Conservation (phyloP, 1,140 invertebrate species). For the Papilio polyxenes region DNA sequence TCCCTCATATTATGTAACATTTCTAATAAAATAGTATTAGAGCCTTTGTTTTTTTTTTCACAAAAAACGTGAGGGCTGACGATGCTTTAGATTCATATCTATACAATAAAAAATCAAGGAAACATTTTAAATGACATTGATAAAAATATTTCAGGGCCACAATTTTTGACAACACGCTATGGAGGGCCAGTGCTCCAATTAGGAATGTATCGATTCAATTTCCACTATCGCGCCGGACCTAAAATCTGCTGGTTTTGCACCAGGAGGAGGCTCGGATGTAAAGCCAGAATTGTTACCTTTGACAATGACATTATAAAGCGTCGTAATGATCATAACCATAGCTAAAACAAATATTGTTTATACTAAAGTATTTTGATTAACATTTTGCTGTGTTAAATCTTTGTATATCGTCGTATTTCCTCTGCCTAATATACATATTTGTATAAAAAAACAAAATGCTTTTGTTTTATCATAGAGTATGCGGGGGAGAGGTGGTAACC, state of each 20-base stretch:
- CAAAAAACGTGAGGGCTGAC: too few species aligned
- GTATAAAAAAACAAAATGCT: too few species aligned
- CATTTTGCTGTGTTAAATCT: neutral
- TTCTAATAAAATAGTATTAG: too few species aligned
- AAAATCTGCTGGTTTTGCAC: neutral
- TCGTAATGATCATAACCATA: neutral
- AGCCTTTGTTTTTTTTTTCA: too few species aligned
- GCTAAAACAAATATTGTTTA: neutral
- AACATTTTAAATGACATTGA: too few species aligned
- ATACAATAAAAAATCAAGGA: too few species aligned
- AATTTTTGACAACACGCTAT: slow-evolving; percentile 33
- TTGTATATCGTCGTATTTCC: too few species aligned
- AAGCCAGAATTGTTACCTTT: neutral
- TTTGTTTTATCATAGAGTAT: too few species aligned
- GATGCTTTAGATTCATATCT: too few species aligned
- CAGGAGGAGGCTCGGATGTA: neutral
- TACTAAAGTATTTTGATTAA: neutral
- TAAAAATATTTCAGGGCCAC: slow-evolving; percentile 15
- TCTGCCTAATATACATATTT: too few species aligned
- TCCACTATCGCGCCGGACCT: neutral
- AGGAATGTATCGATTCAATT: neutral
- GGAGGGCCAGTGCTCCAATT: slow-evolving; percentile 39
- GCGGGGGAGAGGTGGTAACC: too few species aligned
- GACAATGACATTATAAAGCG: neutral
- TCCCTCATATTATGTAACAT: too few species aligned